Evolutionary conservation across 1,140 invertebrate species (phyloP), one percentile per base, ranked within the genome.

Genomic region (Drosophila ficusphila): DNA sequence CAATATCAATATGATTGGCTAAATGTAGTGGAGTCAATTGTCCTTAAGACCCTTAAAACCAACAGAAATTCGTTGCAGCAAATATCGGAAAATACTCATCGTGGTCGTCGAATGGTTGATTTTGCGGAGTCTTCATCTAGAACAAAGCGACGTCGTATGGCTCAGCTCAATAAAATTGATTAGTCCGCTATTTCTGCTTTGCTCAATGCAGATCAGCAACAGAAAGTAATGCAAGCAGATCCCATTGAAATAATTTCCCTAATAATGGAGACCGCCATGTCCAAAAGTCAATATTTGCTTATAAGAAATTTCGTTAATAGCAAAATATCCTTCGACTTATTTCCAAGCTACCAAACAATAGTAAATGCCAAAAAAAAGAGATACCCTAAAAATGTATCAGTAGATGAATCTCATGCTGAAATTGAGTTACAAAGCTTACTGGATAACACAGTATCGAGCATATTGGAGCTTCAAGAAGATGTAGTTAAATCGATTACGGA

Each of bases 1-100:
- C 42, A 46, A 27, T 46, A 46, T 27, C 19, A 25, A 25, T 46
- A 12, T 46, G 42, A 44, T 25, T 14, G 41, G 11, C n/a, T 44
- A 3, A 44, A 21, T 44, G 19, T 44, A 44, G 14, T 4, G 19
- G n/a, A 25, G 21, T 25, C 21, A 25, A 44, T 44, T 44, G 11
- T 44, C 18, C n/a, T 25, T 3, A 44, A 44, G 2, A 19, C 11
- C 21, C n/a, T n/a, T n/a, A n/a, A n/a, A n/a, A 25, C 21, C 11
- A 44, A 44, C n/a, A n/a, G n/a, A 44, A 25, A 44, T 25, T 1
- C n/a, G 12, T n/a, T 1, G 8, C 11, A 12, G n/a, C 0, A 23
- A n/a, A n/a, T n/a, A n/a, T n/a, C n/a, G n/a, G n/a, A n/a, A n/a
- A n/a, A n/a, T n/a, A n/a, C n/a, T n/a, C n/a, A n/a, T n/a, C n/a